These are phyloP conservation scores for Homalodisca vitripennis DNA, from an alignment of 1,140 invertebrate genomes.

Conservation along the genomic window DNA sequence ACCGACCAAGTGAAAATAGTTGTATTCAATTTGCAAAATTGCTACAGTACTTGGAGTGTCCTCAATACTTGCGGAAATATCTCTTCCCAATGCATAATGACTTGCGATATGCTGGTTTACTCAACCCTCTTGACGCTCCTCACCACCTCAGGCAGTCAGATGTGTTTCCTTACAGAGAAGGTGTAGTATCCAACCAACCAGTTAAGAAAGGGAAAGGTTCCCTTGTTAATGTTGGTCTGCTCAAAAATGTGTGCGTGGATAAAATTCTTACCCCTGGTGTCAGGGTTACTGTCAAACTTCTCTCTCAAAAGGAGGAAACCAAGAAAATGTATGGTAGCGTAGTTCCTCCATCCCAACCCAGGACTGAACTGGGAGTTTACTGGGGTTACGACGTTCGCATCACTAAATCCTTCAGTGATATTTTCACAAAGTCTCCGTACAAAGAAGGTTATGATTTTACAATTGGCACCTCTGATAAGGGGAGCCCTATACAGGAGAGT, in stretches of 20 bases:
- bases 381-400: constrained; percentile 95
- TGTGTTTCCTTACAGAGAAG: constrained; percentile 75
- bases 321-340: constrained; percentile 73
- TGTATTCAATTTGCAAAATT: constrained; percentile 85
- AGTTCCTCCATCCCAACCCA: constrained; percentile 75
- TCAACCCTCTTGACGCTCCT: constrained; percentile 91
- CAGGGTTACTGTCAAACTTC: constrained; percentile 85
- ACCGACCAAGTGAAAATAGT: constrained; percentile 49
- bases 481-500: constrained; percentile 66
- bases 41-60: constrained; percentile 95
- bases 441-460: constrained; percentile 71
- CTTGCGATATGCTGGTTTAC: constrained; percentile 75
- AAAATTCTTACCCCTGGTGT: constrained; percentile 72
- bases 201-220: constrained; percentile 71
- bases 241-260: constrained; percentile 78
- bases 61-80: constrained; percentile 92
- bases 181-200: constrained; percentile 75
- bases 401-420: constrained; percentile 75
- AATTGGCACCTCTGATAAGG: constrained; percentile 94
- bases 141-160: constrained; percentile 88
- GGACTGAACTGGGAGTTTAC: constrained; percentile 78
- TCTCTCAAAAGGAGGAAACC: constrained; percentile 49
- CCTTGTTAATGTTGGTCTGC: constrained; percentile 85
- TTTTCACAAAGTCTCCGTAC: constrained; percentile 85
- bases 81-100: constrained; percentile 90